Evolutionary conservation across 2,888 invertebrate genomes (phyloP), one percentile per base, ranked within the genome.

Genomic region (Allophyes oxyacanthae): DNA sequence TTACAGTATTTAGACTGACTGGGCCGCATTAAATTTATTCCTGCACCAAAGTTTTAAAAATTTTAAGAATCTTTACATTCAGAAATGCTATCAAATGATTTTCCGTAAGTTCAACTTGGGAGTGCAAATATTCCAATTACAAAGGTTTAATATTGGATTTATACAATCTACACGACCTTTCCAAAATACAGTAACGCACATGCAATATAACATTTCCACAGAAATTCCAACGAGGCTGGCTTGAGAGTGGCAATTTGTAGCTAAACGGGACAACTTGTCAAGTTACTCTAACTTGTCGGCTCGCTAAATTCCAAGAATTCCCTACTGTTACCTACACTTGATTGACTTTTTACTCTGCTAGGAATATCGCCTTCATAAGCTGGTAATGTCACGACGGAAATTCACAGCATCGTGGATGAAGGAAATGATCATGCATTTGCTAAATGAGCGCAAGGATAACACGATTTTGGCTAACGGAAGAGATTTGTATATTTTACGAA

Each of bases 211-310:
- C n/a, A n/a, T 38, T 32, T 6, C 33, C 33, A 14, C 11, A 25
- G 32, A 40, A 14, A 66, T 62, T 67, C 51, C 44, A 45, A 14
- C 6, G 11, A 14, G 7, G 20, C 28, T 15, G 42, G 20, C 32
- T 30, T 32, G 20, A 41, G 45, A 46, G 37, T 64, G 13, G 25
- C 33, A 53, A 37, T 46, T 25, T 52, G 30, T 42, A 37, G 14
- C 13, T 20, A 30, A 62, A 43, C 69, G 54, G 63, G 63, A 62
- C 30, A 63, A 60, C 40, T 40, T 66, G 67, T 44, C 67, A 53
- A 53, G 42, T 63, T 26, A 68, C 54, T 36, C n/a, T n/a, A 11
- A 20, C 36, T 20, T 26, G 15, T 25, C 28, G n/a, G 32, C 37
- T 28, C 11, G 1, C 14, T 11, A 26, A 62, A 41, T 68, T 51